Evolutionary conservation across 53 echinoderm and acorn worm genomes (phyloP), one percentile per base, ranked within the genome.

Genomic region (Temnopleurus reevesii): DNA sequence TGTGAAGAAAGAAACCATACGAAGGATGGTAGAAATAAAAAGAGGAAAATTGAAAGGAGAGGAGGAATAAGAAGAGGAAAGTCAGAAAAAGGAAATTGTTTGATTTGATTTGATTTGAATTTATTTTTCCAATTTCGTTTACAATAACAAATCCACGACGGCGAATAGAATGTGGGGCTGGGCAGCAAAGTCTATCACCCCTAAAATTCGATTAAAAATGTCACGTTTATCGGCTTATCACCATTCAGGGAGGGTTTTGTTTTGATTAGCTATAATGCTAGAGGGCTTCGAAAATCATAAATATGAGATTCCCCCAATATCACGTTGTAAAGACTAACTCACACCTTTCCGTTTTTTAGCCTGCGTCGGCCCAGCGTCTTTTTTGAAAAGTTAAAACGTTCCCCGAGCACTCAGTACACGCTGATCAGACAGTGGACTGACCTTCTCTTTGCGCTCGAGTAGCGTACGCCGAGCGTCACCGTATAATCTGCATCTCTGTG

Each of bases 151-250:
- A n/a, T n/a, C n/a, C n/a, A n/a, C n/a, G n/a, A n/a, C n/a, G n/a
- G n/a, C n/a, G n/a, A 13, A 2, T 46, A 51, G 53, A 51, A 51
- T 51, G 53, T 8, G 53, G 53, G 53, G 53, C 15, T 8, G 53
- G 53, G 53, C 9, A 15, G 53, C 9, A 15, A 15, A 15, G 53
- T 8, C 9, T 8, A 51, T 51, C 9, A 51, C n/a, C n/a, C n/a
- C n/a, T n/a, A 77, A 8, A 47, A 77, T 77, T 77, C 79, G 79
- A 77, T 77, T 77, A 77, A 47, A 47, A 77, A 13, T 77, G 79
- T 77, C 79, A 77, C 79, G 79, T 77, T 27, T 8, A 27, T 2
- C n/a, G 23, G 47, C 79, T 77, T 77, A 77, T 17, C 17, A 49
- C 79, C 46, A 45, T 12, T 45, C 47, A 28, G 27, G 21, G 49